Evolutionary conservation across 2,113 vertebrate genomes (phyloP), one percentile per base, ranked within the genome.

Genomic region (Oophaga pumilio): DNA sequence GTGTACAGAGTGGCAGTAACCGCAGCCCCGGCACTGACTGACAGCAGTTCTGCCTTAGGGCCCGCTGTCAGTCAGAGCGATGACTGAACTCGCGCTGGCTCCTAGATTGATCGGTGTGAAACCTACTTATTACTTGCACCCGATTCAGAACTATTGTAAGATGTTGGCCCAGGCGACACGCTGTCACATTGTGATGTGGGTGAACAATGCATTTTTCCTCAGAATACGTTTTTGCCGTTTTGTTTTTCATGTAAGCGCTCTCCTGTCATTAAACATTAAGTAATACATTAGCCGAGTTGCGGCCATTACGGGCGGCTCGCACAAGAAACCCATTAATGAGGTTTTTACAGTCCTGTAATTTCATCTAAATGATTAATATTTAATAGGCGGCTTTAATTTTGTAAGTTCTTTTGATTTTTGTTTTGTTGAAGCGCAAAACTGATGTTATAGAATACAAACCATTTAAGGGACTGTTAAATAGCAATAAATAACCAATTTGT

Each of bases 281-380:
- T 49, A 52, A 82, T 52, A 24, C 80, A 82, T 82, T 82, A 82
- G 60, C 80, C 24, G 15, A 24, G 10, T 68, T 66, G 43, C 18
- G 60, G 33, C 0, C 60, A 50, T 82, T 68, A 22, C 20, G 49
- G 59, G 18, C 53, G 11, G 50, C 56, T 10, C 18, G n/a, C 79
- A 66, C 59, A 49, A 22, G 18, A 82, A 24, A 82, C 0, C 26
- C 79, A 64, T 81, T 81, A 82, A 82, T 68, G 43, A 68, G 60
- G n/a, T 68, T 82, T 68, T 66, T 20, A 80, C 78, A 24, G 60
- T 66, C 62, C 60, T 82, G 22, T 82, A n/a, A 68, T 82, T 82
- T 82, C 26, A 82, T 68, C 80, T 52, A 52, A 49, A 52, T 24
- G 24, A 22, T 82, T 66, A 68, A 66, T 82, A 82, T 82, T 82